These are phyloP conservation scores for Cecidostiba fungosa DNA, from an alignment of 2,888 invertebrate species.

Conservation along the genomic window DNA sequence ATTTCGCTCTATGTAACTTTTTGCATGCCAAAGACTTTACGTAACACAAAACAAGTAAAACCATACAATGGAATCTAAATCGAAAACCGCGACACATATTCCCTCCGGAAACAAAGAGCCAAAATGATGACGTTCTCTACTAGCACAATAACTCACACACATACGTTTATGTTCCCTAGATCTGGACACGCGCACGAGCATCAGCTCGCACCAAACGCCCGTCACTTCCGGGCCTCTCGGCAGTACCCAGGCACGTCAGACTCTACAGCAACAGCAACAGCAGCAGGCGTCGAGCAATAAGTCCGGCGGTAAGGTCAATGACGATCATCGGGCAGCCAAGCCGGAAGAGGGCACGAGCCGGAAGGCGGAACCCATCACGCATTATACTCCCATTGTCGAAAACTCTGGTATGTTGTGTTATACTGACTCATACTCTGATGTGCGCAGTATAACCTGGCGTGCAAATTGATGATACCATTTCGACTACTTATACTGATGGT, in stretches of 20 bases:
- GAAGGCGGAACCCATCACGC: conserved; percentile 59
- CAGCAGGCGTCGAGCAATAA: conserved; percentile 1
- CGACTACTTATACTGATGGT: too few species aligned
- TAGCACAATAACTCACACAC: too few species aligned
- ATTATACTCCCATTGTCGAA: conserved; percentile 55
- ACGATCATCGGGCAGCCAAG: conserved; percentile 31
- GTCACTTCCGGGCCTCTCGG: conserved; percentile 39
- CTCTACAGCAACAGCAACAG: conserved; percentile 6
- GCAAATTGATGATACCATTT: too few species aligned
- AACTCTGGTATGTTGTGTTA: conserved; percentile 59
- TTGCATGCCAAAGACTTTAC: too few species aligned
- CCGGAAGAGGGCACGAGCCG: conserved; percentile 56
- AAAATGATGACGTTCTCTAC: too few species aligned
- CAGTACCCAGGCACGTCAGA: conserved; percentile 32
- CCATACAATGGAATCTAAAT: too few species aligned
- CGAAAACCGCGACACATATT: too few species aligned
- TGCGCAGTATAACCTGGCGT: too few species aligned
- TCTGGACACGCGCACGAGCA: conserved; percentile 30
- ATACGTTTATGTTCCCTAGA: conserved; percentile 38
- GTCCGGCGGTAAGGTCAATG: conserved; percentile 51
- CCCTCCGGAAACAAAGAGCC: too few species aligned
- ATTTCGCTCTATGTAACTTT: too few species aligned
- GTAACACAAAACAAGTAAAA: too few species aligned
- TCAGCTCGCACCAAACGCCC: conserved; percentile 11
- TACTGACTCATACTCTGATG: too few species aligned